Evolutionary conservation across 2,888 invertebrate genomes (phyloP).

Genomic region (Tanypteryx hageni): DNA sequence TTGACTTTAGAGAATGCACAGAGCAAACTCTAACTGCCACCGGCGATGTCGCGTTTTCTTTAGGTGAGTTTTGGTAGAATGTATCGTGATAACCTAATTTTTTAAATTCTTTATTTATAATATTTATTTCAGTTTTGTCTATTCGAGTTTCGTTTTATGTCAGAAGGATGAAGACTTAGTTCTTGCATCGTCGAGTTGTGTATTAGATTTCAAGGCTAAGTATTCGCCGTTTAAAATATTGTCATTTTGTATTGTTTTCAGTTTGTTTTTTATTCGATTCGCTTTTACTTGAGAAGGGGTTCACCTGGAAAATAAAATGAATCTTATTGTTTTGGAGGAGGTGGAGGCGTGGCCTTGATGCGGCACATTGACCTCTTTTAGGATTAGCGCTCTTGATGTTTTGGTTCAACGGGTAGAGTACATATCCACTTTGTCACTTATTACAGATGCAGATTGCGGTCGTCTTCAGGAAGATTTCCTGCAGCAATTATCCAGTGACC

Average conservation of each 20-base stretch:
- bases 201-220: not conserved
- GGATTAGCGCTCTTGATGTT: conserved; percentile 36
- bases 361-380: conserved; percentile 24
- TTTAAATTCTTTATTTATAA: too few species aligned
- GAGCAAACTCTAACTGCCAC: not conserved
- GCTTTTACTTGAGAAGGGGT: not conserved
- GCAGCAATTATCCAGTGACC: conserved; percentile 69
- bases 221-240: too few species aligned
- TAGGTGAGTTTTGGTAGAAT: not conserved
- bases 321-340: too few species aligned
- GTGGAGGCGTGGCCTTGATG: not conserved
- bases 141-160: not conserved
- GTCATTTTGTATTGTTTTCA: not conserved
- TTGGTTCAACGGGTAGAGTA: not conserved
- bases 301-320: not conserved
- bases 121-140: not conserved
- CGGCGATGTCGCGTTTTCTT: conserved; percentile 51
- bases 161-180: not conserved
- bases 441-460: conserved; percentile 70
- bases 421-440: not conserved
- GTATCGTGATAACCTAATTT: too few species aligned
- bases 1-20: conserved; percentile 40
- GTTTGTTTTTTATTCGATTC: not conserved
- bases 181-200: not conserved
- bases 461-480: conserved; percentile 69